Base-by-base conservation (phyloP, 2,113 vertebrate species). In the Amblyornis subalaris region DNA sequence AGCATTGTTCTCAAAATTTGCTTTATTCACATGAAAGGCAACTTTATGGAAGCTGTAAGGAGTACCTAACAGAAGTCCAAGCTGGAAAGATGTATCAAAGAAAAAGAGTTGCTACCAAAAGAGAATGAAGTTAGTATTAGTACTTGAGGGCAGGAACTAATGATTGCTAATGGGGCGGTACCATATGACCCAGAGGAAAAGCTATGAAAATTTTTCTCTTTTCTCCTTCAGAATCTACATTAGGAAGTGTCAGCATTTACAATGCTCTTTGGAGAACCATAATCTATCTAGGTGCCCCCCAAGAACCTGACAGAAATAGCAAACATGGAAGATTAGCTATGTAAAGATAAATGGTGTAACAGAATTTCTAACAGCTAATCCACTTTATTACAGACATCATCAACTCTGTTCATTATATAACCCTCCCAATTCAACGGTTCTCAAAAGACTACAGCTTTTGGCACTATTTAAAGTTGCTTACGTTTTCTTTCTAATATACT, bases 321-420 rank as follows among this genome's bases (percentile, higher is more conserved):
- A 83, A 90, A 70, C 17, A 28, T 15, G 28, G 65, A 33, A 95
- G 54, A 60, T 61, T n/a, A 89, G 57, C 67, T 79, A 28, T 16
- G 47, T 88, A 75, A 89, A 94, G 57, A 83, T 58, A 83, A 51
- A 77, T 29, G 35, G 20, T 42, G 22, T 67, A 93, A 96, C 55
- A 93, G 9, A 75, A 42, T 83, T 85, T 77, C 31, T 61, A 93
- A 70, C 9, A 85, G 80, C 51, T 84, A 90, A 91, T 90, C 74
- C 85, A 72, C 64, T 95, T 91, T 85, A 71, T 84, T 94, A 80
- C 31, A 94, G 85, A 64, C 71, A 81, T 84, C 47, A 36, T 71
- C 74, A 45, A n/a, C 48, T 95, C 74, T 75, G 70, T 48, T 95
- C 83, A 90, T 96, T 94, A 95, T 48, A 86, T 80, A 81, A 74